Base-by-base conservation (phyloP, 2,797 vertebrate genomes). In the Molothrus ater region DNA sequence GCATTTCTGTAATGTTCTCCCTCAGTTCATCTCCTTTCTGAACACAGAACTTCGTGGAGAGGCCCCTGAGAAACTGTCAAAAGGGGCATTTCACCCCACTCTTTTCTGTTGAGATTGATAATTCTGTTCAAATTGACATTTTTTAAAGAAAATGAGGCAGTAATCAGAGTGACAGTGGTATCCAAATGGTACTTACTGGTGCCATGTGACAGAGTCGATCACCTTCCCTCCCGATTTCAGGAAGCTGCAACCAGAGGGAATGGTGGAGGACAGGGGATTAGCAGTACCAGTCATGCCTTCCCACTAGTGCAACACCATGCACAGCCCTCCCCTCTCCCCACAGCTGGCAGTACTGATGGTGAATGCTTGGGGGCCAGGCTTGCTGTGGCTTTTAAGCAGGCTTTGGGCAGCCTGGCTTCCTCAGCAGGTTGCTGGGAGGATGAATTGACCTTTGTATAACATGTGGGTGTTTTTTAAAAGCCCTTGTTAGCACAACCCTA, bases 131-230 rank as follows among this genome's bases (percentile, higher is more conserved):
- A 79, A 68, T 6, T 2, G 31, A 9, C 9, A 7, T 40, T 50
- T 56, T 42, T 12, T 8, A 15, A n/a, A 60, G 70, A 38, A 48
- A 86, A 64, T 0, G 1, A 11, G 42, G 34, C 1, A 3, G 32
- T 26, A 56, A 32, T 10, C 19, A 20, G 54, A 34, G 48, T 2
- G 15, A 42, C 0, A 1, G 7, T 21, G n/a, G 25, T 24, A 71
- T 10, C 40, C 9, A 71, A 85, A 48, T 1, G 3, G 32, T 93
- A 98, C 98, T 98, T 98, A 99, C 99, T 99, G 99, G 95, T 99
- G 99, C 99, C 99, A 99, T 0, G 99, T 99, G 61, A 98, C 97
- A 16, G 99, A 97, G 73, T 99, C 96, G 9, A 99, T 98, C 21
- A 97, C 98, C 73, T 98, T 95, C 29, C 98, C 98, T 48, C 98